A percentile compares a stretch with the other conserved stretches of the same genome.
These are phyloP conservation scores for Falco naumanni DNA, from an alignment of 2,797 vertebrate species.

Conservation along the genomic window DNA sequence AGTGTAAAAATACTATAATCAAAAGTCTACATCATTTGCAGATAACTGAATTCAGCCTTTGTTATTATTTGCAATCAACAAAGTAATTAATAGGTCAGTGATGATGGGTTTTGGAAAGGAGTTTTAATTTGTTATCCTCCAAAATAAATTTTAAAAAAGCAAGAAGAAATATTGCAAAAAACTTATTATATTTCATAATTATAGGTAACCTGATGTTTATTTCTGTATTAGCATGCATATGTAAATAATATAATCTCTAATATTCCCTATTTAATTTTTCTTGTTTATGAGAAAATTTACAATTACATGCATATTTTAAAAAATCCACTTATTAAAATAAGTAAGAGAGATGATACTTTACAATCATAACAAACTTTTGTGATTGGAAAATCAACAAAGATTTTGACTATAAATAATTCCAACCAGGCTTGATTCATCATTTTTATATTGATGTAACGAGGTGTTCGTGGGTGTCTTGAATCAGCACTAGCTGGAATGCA, in stretches of 20 bases:
- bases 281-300: not conserved
- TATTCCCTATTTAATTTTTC: not conserved
- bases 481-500: not conserved
- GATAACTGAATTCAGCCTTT: not conserved
- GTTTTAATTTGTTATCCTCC: not conserved
- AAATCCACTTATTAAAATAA: not conserved
- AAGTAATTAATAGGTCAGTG: not conserved
- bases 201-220: not conserved
- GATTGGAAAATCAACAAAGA: not conserved
- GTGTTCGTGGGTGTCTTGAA: not conserved
- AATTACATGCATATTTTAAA: not conserved
- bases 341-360: not conserved
- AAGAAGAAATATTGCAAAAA: not conserved
- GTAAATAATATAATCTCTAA: not conserved
- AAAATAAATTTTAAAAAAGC: not conserved
- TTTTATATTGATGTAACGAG: not conserved
- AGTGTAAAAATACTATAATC: not conserved
- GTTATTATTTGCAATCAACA: not conserved
- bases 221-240: not conserved
- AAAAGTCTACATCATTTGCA: not conserved
- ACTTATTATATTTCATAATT: not conserved
- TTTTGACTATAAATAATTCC: not conserved
- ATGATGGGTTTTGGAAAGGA: not conserved
- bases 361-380: not conserved
- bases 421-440: not conserved